These are phyloP conservation scores for Solen grandis DNA, from an alignment of 1,140 invertebrate species.

Conservation along the genomic window DNA sequence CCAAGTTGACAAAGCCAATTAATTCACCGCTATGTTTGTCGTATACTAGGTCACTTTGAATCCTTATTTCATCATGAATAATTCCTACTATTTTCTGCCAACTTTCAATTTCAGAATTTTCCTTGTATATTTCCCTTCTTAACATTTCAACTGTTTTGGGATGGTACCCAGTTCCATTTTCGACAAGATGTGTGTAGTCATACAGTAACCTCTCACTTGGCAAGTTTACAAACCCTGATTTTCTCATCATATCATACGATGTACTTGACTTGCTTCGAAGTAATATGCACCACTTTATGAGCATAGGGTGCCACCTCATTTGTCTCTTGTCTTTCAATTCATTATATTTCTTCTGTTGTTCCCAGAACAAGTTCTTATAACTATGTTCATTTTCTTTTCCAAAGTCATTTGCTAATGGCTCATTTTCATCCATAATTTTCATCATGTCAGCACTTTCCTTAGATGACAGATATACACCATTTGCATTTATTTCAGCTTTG, in stretches of 20 bases:
- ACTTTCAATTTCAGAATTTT: neutral
- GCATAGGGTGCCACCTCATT: conserved; percentile 13
- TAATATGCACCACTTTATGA: conserved; percentile 23
- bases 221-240: conserved; percentile 15
- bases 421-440: too few species aligned
- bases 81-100: conserved; percentile 1
- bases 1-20: conserved; percentile 11
- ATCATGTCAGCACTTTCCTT: neutral
- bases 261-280: conserved; percentile 12
- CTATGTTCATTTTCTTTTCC: neutral
- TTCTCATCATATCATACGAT: neutral
- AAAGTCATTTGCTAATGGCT: too few species aligned
- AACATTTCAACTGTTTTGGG: neutral
- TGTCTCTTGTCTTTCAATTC: conserved; percentile 16
- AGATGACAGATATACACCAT: neutral
- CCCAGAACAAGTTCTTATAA: conserved; percentile 10
- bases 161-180: conserved; percentile 10
- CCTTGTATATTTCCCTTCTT: neutral
- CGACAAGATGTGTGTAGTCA: conserved; percentile 16
- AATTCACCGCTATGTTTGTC: conserved; percentile 18
- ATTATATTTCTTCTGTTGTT: conserved; percentile 1
- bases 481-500: neutral
- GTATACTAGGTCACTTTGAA: conserved; percentile 21
- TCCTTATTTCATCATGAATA: conserved; percentile 22
- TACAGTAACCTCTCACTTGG: conserved; percentile 35